Evolutionary conservation across 2,797 vertebrate genomes (phyloP), one percentile per base, ranked within the genome.

Genomic region (Myotis myotis): DNA sequence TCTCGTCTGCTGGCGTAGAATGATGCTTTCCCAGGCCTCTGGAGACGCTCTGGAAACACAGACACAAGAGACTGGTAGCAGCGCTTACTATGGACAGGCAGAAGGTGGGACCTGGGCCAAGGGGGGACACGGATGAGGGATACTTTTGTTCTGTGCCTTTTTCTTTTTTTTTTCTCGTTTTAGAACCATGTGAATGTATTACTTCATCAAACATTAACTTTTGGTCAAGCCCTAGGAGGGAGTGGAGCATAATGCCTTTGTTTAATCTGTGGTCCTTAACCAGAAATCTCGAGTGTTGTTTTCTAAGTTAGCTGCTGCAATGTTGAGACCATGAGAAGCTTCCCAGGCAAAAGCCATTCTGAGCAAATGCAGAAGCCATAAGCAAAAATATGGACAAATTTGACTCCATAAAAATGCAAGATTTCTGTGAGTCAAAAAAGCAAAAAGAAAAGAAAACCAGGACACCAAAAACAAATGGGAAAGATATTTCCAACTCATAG

Each of bases 181-280:
- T 91, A 41, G 55, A 57, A n/a, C 22, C 75, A 66, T 47, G 49
- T 70, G 76, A 95, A 44, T 85, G 30, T 88, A 33, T 81, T 84
- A 83, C 51, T 81, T 94, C 44, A 93, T 79, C 71, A 89, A 83
- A 89, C 9, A 41, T 93, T 91, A 78, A 62, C 41, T 92, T 93
- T 57, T 53, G 47, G 38, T 81, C 87, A 57, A 15, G 13, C 33
- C 84, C 68, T 76, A 70, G 36, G 49, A 78, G 57, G 68, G 71
- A 74, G 28, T 30, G 6, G 23, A 30, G 10, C 36, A 68, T 41
- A 92, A 60, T 49, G n/a, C 53, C 38, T 51, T 30, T 91, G 68
- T 74, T 85, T 82, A 93, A 74, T 83, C 76, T 74, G 12, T 82
- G 86, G 33, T 71, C 33, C 86, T 84, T 71, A 89, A 64, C 83